These are phyloP conservation scores for Chiroxiphia lanceolata DNA, from an alignment of 2,797 vertebrate genomes.

Conservation along the genomic window DNA sequence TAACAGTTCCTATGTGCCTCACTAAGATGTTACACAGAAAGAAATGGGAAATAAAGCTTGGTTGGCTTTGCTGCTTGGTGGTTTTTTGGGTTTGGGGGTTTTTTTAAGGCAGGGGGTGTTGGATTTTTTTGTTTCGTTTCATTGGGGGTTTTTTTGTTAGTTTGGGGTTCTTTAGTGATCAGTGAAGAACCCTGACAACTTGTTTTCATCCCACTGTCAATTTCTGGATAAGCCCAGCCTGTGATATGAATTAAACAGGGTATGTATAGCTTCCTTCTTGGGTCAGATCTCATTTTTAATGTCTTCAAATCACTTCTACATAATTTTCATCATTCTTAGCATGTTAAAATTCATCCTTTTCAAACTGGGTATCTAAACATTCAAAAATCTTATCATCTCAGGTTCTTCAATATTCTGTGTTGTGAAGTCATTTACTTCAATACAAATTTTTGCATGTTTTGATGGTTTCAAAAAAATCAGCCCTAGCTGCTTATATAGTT, in stretches of 20 bases:
- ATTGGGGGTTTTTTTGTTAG: neutral
- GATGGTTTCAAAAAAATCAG: neutral
- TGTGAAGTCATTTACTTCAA: neutral
- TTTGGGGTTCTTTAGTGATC: neutral
- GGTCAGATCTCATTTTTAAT: neutral
- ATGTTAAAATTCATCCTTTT: neutral
- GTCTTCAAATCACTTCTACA: neutral
- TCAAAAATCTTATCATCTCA: neutral
- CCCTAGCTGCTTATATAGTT: neutral
- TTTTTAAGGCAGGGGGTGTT: neutral
- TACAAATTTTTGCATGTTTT: neutral
- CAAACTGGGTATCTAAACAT: neutral
- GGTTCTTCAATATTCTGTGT: neutral
- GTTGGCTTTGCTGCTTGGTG: neutral
- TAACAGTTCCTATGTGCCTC: neutral
- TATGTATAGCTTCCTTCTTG: neutral
- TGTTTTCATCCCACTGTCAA: neutral
- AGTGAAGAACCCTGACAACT: neutral
- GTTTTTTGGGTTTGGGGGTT: fast-evolving
- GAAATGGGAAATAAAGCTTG: neutral
- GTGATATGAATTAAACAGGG: neutral
- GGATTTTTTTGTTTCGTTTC: neutral
- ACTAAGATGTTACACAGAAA: neutral
- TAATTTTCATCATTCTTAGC: neutral
- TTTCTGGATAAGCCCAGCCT: neutral